Base-by-base conservation (phyloP, 2,797 vertebrate species). In the Spheniscus humboldti region DNA sequence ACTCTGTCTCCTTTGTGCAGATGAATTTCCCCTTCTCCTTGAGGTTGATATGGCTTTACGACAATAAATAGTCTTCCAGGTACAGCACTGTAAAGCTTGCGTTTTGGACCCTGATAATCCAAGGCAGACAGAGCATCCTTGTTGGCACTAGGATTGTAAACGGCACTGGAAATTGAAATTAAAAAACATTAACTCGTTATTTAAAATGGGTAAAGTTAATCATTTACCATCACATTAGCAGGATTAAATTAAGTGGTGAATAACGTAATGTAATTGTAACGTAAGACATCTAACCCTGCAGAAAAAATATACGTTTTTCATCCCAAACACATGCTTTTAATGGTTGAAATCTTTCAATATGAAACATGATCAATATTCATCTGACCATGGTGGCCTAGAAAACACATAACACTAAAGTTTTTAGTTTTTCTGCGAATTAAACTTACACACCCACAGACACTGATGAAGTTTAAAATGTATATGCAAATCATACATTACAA, bases 71-170 rank as follows among this genome's bases (percentile, higher is more conserved):
- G 98, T 88, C 99, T 98, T 48, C 99, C 99, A 2, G 99, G 99
- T 28, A 99, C 99, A 0, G 99, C 99, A 4, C 99, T 99, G 98
- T 99, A 99, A 76, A 99, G 98, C 97, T 99, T 99, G 98, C 99
- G 98, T 81, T 99, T 98, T 94, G 98, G 96, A 92, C 98, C 99
- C 11, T 97, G 98, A 55, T 96, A 97, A 94, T 99, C 98, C 33
- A 98, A 97, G 76, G 98, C 95, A 7, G 98, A 92, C 81, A 97
- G 92, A 52, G 89, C 14, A 77, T 98, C 98, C 96, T 97, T 98
- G 97, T 68, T 98, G 96, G 98, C 97, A 95, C 98, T 98, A 56
- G 99, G 97, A 89, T 96, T 98, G 96, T 97, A 98, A 83, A 97
- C 5, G 2, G 97, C 96, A 97, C 97, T 98, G 93, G 27, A 91